phyloP scores from a whole-genome alignment of 2,113 vertebrate genomes.

The Bos taurus region DNA sequence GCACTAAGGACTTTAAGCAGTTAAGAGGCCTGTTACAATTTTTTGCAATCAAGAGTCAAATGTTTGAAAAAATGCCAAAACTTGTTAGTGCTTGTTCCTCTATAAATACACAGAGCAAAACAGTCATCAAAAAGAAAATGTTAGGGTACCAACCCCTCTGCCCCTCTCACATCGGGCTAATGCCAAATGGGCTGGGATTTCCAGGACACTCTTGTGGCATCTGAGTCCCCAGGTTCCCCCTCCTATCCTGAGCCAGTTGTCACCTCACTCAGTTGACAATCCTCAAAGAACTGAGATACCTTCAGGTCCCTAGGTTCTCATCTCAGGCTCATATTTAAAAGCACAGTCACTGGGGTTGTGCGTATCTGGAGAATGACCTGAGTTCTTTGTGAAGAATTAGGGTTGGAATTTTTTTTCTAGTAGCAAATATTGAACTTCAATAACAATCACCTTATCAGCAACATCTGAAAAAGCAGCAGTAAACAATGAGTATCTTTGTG shows the following conservation, averaged over 20 bases:
- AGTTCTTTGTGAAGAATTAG: not conserved
- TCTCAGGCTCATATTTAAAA: not conserved
- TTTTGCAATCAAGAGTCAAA: constrained; percentile 42
- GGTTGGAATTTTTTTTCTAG: not conserved
- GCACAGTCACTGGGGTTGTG: not conserved
- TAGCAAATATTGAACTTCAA: not conserved
- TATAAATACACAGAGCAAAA: constrained; percentile 58
- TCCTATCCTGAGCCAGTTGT: not conserved
- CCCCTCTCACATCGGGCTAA: constrained; percentile 16
- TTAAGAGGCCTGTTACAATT: constrained; percentile 63
- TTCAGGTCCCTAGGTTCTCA: not conserved
- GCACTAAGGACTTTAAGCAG: constrained; percentile 34
- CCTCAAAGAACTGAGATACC: not conserved
- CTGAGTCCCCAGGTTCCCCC: not conserved
- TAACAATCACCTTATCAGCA: not conserved
- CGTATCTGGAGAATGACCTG: not conserved
- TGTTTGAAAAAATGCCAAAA: constrained; percentile 60
- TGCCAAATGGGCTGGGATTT: constrained; percentile 30
- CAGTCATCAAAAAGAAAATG: constrained; percentile 68
- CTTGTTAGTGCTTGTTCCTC: constrained; percentile 69
- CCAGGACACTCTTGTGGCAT: not conserved
- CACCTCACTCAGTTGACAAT: not conserved
- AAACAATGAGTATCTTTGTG: not conserved
- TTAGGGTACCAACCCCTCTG: constrained; percentile 53
- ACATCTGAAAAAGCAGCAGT: not conserved